phyloP scores from a whole-genome alignment of 2,113 vertebrate genomes.

The Ia io region DNA sequence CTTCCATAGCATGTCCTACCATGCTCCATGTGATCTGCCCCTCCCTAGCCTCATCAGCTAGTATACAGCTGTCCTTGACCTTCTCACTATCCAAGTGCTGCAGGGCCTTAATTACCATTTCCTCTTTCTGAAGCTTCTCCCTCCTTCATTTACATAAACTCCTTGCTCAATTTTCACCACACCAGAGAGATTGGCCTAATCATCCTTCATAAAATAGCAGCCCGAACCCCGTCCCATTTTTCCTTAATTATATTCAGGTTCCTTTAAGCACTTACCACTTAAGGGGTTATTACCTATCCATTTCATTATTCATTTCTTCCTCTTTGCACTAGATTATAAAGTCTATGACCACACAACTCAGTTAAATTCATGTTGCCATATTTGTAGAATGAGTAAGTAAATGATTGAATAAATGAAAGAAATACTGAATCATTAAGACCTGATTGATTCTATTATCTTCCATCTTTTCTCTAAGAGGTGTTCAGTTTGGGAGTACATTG shows the following conservation, averaged over 20 bases:
- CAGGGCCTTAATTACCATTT: background rate
- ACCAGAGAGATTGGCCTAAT: background rate
- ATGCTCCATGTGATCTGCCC: rapidly evolving
- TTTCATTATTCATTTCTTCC: background rate
- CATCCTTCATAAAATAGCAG: background rate
- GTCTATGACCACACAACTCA: background rate
- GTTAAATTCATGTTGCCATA: background rate
- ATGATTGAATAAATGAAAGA: background rate
- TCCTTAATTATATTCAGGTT: background rate
- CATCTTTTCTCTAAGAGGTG: background rate
- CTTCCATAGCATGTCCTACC: rapidly evolving
- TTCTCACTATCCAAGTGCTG: no score
- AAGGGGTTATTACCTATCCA: background rate
- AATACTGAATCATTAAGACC: background rate
- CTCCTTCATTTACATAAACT: background rate
- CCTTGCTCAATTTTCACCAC: background rate
- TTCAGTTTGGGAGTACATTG: background rate
- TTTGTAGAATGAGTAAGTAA: background rate
- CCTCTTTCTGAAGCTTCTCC: background rate
- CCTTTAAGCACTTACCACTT: background rate
- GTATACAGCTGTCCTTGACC: background rate
- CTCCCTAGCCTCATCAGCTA: background rate
- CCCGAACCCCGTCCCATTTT: rapidly evolving
- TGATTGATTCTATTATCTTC: background rate
- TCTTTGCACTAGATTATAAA: background rate